Conservation (phyloP, 1,140 invertebrate genomes). For the Zelostemma sp. region DNA sequence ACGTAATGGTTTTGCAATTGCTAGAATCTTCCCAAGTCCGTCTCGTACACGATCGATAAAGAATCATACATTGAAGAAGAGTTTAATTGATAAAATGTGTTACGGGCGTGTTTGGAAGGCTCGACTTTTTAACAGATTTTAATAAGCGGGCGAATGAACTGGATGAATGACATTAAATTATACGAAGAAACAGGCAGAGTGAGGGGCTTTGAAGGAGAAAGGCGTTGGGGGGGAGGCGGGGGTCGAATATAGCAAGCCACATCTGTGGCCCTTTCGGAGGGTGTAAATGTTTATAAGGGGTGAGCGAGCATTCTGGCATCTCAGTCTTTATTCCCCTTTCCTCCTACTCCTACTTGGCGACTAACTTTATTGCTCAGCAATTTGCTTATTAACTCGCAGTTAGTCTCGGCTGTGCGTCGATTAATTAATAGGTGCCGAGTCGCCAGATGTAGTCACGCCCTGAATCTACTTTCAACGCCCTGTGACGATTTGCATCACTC, state of each 20-base stretch:
- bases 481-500: conserved; percentile 39
- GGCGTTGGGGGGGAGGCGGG: conserved; percentile 8
- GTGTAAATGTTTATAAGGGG: conserved; percentile 53
- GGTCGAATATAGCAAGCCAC: conserved; percentile 58
- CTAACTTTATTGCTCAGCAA: conserved; percentile 68
- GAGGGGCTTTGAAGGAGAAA: conserved; percentile 36
- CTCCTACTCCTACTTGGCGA: conserved; percentile 41
- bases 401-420: conserved; percentile 66
- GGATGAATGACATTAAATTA: conserved; percentile 69
- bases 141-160: conserved; percentile 60
- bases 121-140: conserved; percentile 64
- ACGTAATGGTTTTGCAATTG: no score
- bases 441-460: conserved; percentile 67
- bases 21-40: background rate
- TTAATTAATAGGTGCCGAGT: conserved; percentile 67
- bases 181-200: conserved; percentile 37
- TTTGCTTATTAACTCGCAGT: conserved; percentile 70
- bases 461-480: conserved; percentile 39
- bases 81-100: no score
- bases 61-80: no score
- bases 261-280: conserved; percentile 63
- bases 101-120: conserved; percentile 11
- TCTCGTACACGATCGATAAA: background rate
- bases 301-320: conserved; percentile 44
- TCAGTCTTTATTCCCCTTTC: conserved; percentile 38